A percentile compares a stretch with the other conserved stretches of the same genome.
Conservation (phyloP, 2,888 invertebrate genomes). For the Clivina fossor region DNA sequence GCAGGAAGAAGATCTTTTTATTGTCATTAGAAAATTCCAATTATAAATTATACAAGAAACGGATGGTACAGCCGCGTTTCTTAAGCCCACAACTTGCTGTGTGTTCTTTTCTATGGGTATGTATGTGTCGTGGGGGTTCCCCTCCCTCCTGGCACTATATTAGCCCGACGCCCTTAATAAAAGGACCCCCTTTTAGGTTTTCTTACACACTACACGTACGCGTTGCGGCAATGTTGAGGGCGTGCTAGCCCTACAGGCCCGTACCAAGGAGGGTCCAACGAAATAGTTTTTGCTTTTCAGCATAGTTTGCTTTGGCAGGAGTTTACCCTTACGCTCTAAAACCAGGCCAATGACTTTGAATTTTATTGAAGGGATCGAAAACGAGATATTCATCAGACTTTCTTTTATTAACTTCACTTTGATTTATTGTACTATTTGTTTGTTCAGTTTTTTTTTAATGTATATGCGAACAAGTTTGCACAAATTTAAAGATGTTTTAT, state of each 20-base stretch:
- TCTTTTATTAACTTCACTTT: too few relatives aligned
- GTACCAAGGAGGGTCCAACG: too few relatives aligned
- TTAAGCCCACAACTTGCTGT: neutral
- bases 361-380: too few relatives aligned
- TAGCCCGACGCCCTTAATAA: constrained; percentile 47
- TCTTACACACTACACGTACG: constrained; percentile 30
- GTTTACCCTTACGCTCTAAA: too few relatives aligned
- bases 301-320: too few relatives aligned
- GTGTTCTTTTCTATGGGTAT: constrained; percentile 7
- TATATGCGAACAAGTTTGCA: too few relatives aligned
- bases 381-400: too few relatives aligned
- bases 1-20: constrained; percentile 25
- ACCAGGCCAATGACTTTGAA: too few relatives aligned
- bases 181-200: constrained; percentile 40
- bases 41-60: constrained; percentile 29
- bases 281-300: too few relatives aligned
- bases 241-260: constrained; percentile 19
- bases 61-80: constrained; percentile 2
- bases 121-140: constrained; percentile 2
- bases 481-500: too few relatives aligned
- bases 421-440: too few relatives aligned
- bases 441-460: too few relatives aligned
- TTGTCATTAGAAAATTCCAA: constrained; percentile 29
- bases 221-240: constrained; percentile 20
- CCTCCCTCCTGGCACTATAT: constrained; percentile 40